Evolutionary conservation across 1,140 invertebrate species (phyloP).

Genomic region (Maconellicoccus hirsutus): DNA sequence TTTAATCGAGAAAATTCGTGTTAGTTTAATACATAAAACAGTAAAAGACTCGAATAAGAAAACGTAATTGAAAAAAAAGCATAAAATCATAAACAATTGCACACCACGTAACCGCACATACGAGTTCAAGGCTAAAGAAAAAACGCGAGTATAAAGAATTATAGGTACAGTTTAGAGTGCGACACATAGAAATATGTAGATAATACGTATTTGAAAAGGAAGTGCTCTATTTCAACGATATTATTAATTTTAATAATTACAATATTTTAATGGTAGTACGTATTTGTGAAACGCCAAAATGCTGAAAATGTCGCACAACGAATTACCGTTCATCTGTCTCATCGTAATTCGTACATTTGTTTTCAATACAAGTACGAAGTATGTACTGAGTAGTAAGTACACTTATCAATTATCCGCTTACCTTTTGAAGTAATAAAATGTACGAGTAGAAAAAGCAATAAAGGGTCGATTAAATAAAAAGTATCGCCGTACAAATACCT

Average conservation of each 20-base stretch:
- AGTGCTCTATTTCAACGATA: constrained; percentile 8
- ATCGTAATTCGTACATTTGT: no score
- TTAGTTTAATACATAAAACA: no score
- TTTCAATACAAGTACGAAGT: no score
- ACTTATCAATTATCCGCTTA: no score
- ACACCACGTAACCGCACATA: not conserved
- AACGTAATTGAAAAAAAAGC: not conserved
- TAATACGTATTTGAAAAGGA: not conserved
- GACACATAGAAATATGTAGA: not conserved
- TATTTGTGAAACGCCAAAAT: not conserved
- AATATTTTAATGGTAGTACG: not conserved
- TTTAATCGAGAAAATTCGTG: no score
- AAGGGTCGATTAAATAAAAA: no score
- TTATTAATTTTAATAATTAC: not conserved
- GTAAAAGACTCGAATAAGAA: not conserved
- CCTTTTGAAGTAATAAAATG: no score
- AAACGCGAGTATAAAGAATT: not conserved
- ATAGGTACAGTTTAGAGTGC: not conserved
- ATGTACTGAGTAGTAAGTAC: no score
- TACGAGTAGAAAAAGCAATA: no score
- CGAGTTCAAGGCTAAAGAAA: not conserved
- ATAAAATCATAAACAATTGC: not conserved
- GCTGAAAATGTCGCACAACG: not conserved
- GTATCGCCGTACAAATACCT: no score
- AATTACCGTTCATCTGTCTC: no score